Evolutionary conservation across 2,113 vertebrate genomes (phyloP).

Genomic region (Scalopus aquaticus): DNA sequence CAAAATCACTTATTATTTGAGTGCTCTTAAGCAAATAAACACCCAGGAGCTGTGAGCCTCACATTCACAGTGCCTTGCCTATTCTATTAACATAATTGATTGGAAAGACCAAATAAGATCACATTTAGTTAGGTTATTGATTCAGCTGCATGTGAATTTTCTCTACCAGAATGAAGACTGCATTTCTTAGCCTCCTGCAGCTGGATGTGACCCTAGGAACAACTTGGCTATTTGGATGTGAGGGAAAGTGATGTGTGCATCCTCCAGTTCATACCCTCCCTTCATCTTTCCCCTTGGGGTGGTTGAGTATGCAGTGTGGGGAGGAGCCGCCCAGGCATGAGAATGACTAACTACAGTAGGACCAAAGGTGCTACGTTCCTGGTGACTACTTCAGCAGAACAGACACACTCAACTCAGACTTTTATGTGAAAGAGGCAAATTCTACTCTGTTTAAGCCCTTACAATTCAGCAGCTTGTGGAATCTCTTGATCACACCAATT

Average conservation of each 20-base stretch:
- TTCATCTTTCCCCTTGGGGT: neutral
- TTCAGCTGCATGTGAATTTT: slow-evolving; percentile 3
- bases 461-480: neutral
- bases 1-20: neutral
- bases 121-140: neutral
- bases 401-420: neutral
- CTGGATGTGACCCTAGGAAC: neutral
- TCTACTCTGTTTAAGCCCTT: neutral
- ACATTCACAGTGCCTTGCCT: neutral
- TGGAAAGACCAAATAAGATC: neutral
- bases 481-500: neutral
- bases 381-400: neutral
- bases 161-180: neutral
- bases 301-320: neutral
- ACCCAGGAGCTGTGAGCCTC: neutral
- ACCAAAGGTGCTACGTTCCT: neutral
- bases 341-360: neutral
- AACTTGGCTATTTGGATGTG: neutral
- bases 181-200: neutral
- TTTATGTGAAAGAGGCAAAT: neutral
- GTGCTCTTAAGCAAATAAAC: neutral
- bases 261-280: neutral
- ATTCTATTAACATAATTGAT: neutral
- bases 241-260: neutral
- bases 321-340: neutral